Percentiles rank a stretch among this genome's conserved stretches.
These are phyloP conservation scores for Lagorchestes hirsutus DNA, from an alignment of 2,797 vertebrate genomes.

Conservation along the genomic window DNA sequence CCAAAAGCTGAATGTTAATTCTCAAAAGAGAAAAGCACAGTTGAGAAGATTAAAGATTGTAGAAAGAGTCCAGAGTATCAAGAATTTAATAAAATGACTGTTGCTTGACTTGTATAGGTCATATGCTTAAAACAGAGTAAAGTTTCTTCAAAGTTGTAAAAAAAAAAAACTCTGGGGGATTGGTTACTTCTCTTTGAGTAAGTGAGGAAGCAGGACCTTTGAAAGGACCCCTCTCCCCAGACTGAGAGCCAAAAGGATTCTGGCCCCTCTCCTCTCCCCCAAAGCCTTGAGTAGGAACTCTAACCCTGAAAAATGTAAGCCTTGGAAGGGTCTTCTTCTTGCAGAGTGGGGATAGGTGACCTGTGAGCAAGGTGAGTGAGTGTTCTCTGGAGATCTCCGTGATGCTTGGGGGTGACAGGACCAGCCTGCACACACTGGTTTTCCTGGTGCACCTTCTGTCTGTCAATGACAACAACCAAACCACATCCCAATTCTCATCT, in stretches of 20 bases:
- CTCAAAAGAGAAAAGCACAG: not conserved
- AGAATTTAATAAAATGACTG: not conserved
- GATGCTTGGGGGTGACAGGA: not conserved
- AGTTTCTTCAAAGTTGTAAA: not conserved
- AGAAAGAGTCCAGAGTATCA: not conserved
- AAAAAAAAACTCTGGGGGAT: too few species aligned
- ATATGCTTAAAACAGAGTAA: not conserved
- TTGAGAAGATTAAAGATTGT: not conserved
- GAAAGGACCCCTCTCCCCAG: too few species aligned
- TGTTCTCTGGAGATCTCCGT: fast-evolving
- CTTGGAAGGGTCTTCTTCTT: not conserved
- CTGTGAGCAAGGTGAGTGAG: not conserved
- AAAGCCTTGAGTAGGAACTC: not conserved
- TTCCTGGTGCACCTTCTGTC: fast-evolving
- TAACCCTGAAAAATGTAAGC: not conserved
- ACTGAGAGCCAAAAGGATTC: not conserved
- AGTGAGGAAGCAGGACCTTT: not conserved
- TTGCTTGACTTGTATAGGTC: not conserved
- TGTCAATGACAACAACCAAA: not conserved
- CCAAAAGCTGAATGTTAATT: not conserved
- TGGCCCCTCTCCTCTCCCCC: not conserved
- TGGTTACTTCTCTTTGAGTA: not conserved
- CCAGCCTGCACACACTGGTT: not conserved
- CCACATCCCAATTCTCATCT: not conserved
- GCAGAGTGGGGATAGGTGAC: not conserved